These are phyloP conservation scores for Zoroaster sp. DNA, from an alignment of 53 echinoderm and acorn worm genomes.

Conservation along the genomic window DNA sequence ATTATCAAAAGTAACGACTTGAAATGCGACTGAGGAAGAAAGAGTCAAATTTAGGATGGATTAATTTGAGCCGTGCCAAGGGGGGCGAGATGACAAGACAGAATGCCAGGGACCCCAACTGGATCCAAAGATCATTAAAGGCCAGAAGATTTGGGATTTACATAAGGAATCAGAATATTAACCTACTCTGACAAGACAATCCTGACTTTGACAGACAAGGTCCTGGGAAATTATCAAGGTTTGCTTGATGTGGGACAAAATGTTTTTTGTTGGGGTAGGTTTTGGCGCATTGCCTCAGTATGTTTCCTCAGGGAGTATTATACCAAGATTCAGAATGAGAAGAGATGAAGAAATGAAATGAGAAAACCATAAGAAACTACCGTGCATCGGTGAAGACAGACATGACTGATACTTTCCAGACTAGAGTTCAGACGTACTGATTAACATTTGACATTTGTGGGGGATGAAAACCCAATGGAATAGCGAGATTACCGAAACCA, in stretches of 20 bases:
- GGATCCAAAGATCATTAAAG: not conserved
- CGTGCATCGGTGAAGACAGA: not conserved
- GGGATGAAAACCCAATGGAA: not conserved
- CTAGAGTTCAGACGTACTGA: not conserved
- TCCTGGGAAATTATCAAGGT: not conserved
- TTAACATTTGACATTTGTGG: conserved; percentile 15
- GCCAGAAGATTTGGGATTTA: not conserved
- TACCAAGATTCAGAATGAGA: not conserved
- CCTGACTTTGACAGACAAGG: not conserved
- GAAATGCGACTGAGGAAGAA: not conserved
- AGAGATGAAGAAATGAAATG: not conserved
- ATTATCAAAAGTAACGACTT: not conserved
- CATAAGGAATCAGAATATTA: not conserved
- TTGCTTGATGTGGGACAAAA: not conserved
- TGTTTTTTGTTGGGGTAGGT: not conserved
- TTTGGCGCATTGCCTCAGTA: not conserved
- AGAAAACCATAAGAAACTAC: not conserved
- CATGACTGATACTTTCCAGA: not conserved
- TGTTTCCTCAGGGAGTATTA: not conserved
- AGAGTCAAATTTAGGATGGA: not conserved
- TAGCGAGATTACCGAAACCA: not conserved
- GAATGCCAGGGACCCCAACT: not conserved
- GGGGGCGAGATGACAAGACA: not conserved
- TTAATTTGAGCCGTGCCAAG: not conserved
- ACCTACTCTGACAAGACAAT: conserved; percentile 8